phyloP scores from a whole-genome alignment of 2,797 vertebrate genomes.

The Gallinago solitaria region DNA sequence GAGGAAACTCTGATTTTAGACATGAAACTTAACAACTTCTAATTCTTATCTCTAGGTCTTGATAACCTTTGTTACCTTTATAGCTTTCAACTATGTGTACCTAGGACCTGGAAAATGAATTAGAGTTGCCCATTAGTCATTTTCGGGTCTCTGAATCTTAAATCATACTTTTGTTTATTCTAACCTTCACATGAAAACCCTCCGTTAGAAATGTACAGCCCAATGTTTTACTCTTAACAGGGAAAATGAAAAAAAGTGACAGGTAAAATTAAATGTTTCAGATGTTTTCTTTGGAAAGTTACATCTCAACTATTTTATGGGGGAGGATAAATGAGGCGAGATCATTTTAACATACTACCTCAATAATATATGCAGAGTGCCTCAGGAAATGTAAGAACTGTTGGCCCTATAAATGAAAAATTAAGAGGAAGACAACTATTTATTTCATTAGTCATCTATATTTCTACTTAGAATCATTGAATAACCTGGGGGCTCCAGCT shows the following conservation, averaged over 20 bases:
- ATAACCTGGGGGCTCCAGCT: conserved; percentile 59
- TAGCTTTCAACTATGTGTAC: conserved; percentile 19
- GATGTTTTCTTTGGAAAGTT: conserved; percentile 67
- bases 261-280: conserved; percentile 71
- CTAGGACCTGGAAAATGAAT: conserved; percentile 55
- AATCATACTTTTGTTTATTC: conserved; percentile 66
- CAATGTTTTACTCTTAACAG: conserved; percentile 52
- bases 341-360: conserved; percentile 65
- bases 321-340: conserved; percentile 64
- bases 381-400: conserved; percentile 63
- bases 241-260: conserved; percentile 55
- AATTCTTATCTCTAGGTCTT: conserved; percentile 55
- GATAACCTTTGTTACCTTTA: conserved; percentile 58
- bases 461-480: conserved; percentile 22
- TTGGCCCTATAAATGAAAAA: conserved; percentile 58
- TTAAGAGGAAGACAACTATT: conserved; percentile 67
- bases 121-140: conserved; percentile 38
- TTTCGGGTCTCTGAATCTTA: conserved; percentile 44
- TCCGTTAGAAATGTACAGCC: conserved; percentile 49
- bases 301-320: conserved; percentile 64
- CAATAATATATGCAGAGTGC: conserved; percentile 60
- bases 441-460: conserved; percentile 62
- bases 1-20: conserved; percentile 60
- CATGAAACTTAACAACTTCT: conserved; percentile 53
- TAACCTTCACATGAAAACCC: conserved; percentile 53